phyloP scores from a whole-genome alignment of 92 coral and sea anemone genomes.

The Nematostella vectensis region DNA sequence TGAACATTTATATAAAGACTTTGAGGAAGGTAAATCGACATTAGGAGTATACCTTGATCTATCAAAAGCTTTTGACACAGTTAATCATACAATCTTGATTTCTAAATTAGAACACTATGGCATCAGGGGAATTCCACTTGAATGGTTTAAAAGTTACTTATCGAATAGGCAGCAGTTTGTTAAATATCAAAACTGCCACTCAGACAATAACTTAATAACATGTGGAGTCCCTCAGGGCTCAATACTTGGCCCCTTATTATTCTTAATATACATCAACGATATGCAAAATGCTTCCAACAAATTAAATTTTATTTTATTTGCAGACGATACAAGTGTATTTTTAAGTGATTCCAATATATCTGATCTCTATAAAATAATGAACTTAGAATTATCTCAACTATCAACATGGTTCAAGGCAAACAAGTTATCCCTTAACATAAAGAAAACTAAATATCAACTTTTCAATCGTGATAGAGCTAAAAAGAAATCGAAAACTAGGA shows the following conservation, averaged over 20 bases:
- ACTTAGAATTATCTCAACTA: constrained; percentile 9
- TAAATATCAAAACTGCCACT: background rate
- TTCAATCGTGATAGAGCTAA: constrained; percentile 8
- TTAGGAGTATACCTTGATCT: constrained; percentile 2
- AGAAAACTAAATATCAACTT: constrained; percentile 20
- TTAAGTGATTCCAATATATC: constrained; percentile 14
- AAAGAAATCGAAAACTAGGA: background rate
- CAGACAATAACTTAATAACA: background rate
- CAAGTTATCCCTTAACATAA: constrained; percentile 17
- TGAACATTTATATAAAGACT: background rate
- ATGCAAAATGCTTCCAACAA: constrained; percentile 8
- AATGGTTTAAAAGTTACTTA: background rate
- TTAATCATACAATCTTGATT: constrained; percentile 1
- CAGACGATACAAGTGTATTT: constrained; percentile 39
- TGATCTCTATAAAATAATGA: constrained; percentile 13
- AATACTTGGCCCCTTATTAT: background rate
- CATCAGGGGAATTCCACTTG: background rate
- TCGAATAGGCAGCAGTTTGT: constrained; percentile 3
- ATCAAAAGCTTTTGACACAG: constrained; percentile 5
- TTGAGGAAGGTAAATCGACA: background rate
- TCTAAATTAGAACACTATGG: constrained; percentile 9
- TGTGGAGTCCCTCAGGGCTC: constrained; percentile 6
- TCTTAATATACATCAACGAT: constrained; percentile 6
- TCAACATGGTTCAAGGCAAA: constrained; percentile 13
- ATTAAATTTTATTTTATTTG: constrained; percentile 41